A percentile compares a stretch with the other conserved stretches of the same genome.
Evolutionary conservation across 1,140 invertebrate genomes (phyloP).

Genomic region (Calephelis virginiensis): DNA sequence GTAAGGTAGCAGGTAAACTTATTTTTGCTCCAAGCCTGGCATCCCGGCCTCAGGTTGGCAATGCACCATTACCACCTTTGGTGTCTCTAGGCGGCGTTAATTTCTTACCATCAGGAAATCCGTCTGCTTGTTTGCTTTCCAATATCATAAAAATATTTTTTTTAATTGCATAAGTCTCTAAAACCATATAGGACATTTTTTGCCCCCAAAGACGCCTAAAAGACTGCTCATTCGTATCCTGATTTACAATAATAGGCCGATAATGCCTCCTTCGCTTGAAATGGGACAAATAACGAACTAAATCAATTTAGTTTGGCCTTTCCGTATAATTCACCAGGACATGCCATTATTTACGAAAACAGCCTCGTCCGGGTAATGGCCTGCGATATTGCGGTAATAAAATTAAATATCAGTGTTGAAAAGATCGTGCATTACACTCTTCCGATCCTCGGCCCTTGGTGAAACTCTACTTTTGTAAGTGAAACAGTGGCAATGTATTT

Average conservation of each 20-base stretch:
- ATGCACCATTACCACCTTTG: too few relatives aligned
- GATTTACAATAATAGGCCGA: constrained; percentile 10
- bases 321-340: not conserved
- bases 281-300: constrained; percentile 4
- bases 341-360: constrained; percentile 6
- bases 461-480: too few relatives aligned
- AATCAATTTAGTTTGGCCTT: constrained; percentile 7
- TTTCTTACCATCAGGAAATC: too few relatives aligned
- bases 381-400: not conserved
- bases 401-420: constrained; percentile 4
- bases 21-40: too few relatives aligned
- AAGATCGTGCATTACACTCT: not conserved
- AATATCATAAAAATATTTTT: too few relatives aligned
- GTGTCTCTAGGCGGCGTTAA: too few relatives aligned
- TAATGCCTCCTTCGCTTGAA: constrained; percentile 2
- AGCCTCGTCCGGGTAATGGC: too few relatives aligned
- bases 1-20: too few relatives aligned
- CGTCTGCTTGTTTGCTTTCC: too few relatives aligned
- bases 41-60: too few relatives aligned
- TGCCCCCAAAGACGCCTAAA: not conserved
- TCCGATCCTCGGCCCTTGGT: too few relatives aligned
- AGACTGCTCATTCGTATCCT: not conserved
- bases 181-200: not conserved
- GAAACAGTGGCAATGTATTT: too few relatives aligned
- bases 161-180: not conserved